A percentile compares a stretch with the other conserved stretches of the same genome.
Conservation (phyloP, 2,888 invertebrate species). For the Polymixis lichenea region DNA sequence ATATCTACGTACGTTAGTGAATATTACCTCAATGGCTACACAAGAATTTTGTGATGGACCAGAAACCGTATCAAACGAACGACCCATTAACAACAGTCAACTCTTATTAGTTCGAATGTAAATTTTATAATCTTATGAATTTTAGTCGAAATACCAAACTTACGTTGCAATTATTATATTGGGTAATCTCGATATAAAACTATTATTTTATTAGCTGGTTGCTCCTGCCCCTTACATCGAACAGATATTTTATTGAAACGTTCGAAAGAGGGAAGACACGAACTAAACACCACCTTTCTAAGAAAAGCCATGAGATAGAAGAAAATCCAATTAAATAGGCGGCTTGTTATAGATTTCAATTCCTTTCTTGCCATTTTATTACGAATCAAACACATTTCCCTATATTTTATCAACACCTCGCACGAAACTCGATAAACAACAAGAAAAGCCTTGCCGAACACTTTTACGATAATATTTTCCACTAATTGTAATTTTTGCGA, state of each 20-base stretch:
- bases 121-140: background rate
- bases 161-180: background rate
- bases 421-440: background rate
- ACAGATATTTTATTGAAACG: conserved; percentile 1
- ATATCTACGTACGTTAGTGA: no score
- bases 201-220: background rate
- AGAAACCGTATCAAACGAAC: background rate
- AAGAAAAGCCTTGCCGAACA: background rate
- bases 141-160: background rate
- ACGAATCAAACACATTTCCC: conserved; percentile 46
- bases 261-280: conserved; percentile 7
- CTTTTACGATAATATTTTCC: conserved; percentile 9
- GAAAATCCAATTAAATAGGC: conserved; percentile 36
- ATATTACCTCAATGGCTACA: no score
- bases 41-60: background rate
- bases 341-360: conserved; percentile 35
- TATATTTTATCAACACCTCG: background rate
- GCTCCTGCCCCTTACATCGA: background rate
- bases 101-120: background rate
- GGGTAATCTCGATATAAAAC: background rate
- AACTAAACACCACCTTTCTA: conserved; percentile 7
- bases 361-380: conserved; percentile 39
- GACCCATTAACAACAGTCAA: background rate
- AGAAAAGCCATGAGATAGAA: conserved; percentile 26
- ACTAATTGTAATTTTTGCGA: conserved; percentile 12